Conservation (phyloP, 2,797 vertebrate genomes). For the Xiphorhynchus erythropygius region DNA sequence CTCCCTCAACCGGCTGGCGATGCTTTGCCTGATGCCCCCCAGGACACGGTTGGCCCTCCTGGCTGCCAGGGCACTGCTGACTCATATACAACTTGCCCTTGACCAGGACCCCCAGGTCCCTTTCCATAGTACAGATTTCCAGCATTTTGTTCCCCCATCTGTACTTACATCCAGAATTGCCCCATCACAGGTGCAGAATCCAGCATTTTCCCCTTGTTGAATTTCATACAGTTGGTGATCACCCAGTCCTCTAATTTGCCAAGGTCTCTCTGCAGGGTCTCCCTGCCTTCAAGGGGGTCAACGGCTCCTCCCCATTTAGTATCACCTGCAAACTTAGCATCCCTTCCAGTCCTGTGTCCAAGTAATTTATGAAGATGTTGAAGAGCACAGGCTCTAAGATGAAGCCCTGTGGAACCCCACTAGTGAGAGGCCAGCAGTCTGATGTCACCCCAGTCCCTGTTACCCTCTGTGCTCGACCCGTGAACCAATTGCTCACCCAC, state of each 20-base stretch:
- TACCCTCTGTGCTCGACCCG: fast-evolving
- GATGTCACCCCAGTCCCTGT: neutral
- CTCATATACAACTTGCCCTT: fast-evolving
- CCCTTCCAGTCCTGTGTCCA: neutral
- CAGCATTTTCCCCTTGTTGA: neutral
- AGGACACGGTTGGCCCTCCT: fast-evolving
- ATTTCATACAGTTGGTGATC: neutral
- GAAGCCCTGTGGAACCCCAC: neutral
- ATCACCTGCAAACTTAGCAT: neutral
- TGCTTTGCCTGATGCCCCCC: fast-evolving
- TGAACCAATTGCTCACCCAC: neutral
- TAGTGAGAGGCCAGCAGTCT: neutral
- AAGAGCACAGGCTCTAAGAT: neutral
- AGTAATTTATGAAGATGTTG: neutral
- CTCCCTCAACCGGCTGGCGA: fast-evolving
- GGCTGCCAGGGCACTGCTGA: neutral
- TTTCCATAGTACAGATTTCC: neutral
- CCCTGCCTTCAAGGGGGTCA: neutral
- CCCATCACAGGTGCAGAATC: neutral
- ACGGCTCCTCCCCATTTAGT: neutral
- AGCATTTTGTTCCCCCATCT: neutral
- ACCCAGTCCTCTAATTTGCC: neutral
- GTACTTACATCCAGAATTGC: neutral
- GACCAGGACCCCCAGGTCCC: fast-evolving
- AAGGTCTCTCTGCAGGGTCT: fast-evolving